phyloP scores from a whole-genome alignment of 2,888 invertebrate species.

The Eudemis profundana region DNA sequence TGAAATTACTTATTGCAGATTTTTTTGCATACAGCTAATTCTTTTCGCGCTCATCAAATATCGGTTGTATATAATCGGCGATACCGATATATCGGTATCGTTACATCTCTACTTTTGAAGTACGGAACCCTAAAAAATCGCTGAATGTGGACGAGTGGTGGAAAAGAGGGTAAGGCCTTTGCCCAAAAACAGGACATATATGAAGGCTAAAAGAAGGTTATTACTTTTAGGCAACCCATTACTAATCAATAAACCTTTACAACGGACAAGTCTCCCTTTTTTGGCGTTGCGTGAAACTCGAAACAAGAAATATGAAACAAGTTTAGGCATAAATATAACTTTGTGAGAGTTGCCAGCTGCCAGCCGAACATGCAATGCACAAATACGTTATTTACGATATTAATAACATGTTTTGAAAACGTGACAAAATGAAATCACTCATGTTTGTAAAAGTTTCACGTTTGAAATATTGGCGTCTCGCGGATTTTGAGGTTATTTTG shows the following conservation, averaged over 20 bases:
- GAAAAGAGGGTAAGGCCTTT: too few species aligned
- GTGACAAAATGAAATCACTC: conserved; percentile 21
- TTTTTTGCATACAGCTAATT: too few species aligned
- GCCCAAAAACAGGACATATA: too few species aligned
- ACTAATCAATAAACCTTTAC: not conserved
- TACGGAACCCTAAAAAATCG: too few species aligned
- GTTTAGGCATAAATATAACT: conserved; percentile 77
- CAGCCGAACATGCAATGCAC: conserved; percentile 54
- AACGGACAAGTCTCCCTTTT: conserved; percentile 42
- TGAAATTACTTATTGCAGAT: too few species aligned
- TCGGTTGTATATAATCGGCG: too few species aligned
- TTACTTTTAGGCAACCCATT: not conserved
- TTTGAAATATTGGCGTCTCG: not conserved
- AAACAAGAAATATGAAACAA: conserved; percentile 79
- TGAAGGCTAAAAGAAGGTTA: not conserved
- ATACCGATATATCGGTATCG: too few species aligned
- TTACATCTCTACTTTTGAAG: too few species aligned
- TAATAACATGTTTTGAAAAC: conserved; percentile 29
- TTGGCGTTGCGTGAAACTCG: conserved; percentile 56
- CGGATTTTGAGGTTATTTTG: not conserved
- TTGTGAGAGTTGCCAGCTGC: conserved; percentile 66
- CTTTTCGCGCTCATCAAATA: too few species aligned
- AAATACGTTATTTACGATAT: conserved; percentile 29
- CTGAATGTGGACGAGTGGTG: too few species aligned
- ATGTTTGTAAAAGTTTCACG: not conserved